phyloP scores from a whole-genome alignment of 1,140 invertebrate genomes.

The Polypedilum vanderplanki region DNA sequence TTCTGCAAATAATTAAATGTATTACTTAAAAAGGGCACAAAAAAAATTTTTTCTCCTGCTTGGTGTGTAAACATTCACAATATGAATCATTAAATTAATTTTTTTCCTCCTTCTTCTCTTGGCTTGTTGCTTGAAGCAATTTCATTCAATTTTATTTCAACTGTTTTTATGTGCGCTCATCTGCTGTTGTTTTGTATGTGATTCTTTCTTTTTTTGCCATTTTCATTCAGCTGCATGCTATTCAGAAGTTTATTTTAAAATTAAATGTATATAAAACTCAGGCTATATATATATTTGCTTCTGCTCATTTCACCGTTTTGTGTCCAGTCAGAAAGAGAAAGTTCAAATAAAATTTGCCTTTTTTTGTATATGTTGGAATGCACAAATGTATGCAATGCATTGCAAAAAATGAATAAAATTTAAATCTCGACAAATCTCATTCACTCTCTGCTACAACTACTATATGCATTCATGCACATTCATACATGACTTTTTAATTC shows the following conservation, averaged over 20 bases:
- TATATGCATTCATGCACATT: background rate
- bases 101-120: background rate
- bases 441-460: background rate
- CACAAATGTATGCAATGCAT: background rate
- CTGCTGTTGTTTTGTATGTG: background rate
- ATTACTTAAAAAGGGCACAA: background rate
- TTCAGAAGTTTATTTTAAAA: constrained; percentile 4
- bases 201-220: background rate
- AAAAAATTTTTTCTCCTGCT: background rate
- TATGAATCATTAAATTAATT: constrained; percentile 20
- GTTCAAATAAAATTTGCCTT: background rate
- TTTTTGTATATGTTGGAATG: background rate
- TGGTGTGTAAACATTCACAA: background rate
- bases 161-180: background rate
- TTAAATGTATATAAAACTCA: background rate
- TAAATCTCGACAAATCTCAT: background rate
- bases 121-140: background rate
- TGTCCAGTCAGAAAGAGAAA: constrained; percentile 5
- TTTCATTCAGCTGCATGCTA: background rate
- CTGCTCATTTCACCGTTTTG: background rate
- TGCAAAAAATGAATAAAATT: background rate
- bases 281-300: background rate
- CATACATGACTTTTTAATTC: constrained; percentile 27
- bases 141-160: constrained; percentile 1
- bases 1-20: background rate